phyloP scores from a whole-genome alignment of 2,797 vertebrate genomes.

The Gymnoscopelus braueri region DNA sequence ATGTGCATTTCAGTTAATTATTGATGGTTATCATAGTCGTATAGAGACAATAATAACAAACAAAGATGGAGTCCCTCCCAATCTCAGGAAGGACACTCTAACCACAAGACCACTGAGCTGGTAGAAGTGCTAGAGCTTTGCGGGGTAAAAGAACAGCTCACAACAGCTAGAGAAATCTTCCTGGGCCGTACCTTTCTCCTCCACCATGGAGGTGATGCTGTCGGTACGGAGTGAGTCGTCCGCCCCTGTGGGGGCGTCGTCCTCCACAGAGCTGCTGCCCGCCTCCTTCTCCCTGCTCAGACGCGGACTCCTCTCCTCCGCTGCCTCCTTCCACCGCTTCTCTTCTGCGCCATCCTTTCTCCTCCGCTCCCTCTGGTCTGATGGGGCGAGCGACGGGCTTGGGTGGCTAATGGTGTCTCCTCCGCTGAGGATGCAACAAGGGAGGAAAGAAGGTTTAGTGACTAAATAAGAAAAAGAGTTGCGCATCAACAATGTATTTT shows the following conservation, averaged over 20 bases:
- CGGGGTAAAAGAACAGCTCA: too few species aligned
- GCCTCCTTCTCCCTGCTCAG: conserved; percentile 72
- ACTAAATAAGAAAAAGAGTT: too few species aligned
- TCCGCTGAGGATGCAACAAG: conserved; percentile 47
- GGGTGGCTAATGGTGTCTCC: conserved; percentile 81
- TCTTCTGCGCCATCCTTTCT: conserved; percentile 65
- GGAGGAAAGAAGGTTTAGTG: not conserved
- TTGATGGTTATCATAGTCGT: too few species aligned
- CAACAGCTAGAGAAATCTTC: not conserved
- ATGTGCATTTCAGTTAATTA: too few species aligned
- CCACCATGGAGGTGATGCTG: conserved; percentile 79
- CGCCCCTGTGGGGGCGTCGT: conserved; percentile 80
- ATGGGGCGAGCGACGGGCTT: conserved; percentile 77
- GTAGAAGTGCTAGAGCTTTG: too few species aligned
- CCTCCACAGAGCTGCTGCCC: conserved; percentile 84
- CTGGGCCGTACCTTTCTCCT: conserved; percentile 87
- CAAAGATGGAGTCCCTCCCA: too few species aligned
- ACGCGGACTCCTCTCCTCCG: conserved; percentile 17
- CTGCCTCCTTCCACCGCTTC: conserved; percentile 58
- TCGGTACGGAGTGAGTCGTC: conserved; percentile 87
- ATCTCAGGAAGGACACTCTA: too few species aligned
- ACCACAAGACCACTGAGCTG: too few species aligned
- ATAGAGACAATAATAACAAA: too few species aligned
- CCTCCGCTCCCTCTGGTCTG: conserved; percentile 58
- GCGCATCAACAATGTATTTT: too few species aligned